Base-by-base conservation (phyloP, 2,888 invertebrate genomes). In the Tethea ocularis region DNA sequence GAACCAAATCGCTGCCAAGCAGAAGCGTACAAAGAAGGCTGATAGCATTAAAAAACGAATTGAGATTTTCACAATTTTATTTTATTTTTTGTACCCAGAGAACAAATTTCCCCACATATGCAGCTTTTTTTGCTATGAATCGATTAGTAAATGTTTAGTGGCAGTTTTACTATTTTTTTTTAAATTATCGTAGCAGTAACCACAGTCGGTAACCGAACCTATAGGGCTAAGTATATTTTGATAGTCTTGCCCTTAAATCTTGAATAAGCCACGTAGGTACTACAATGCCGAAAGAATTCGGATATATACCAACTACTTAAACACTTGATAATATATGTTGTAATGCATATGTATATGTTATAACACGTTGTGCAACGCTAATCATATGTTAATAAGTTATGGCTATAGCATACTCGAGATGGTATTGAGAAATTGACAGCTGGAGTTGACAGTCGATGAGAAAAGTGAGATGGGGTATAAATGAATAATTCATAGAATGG, bases 341-440 rank as follows among this genome's bases (percentile, higher is more conserved):
- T 73, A 68, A 67, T 67, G 61, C 62, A 70, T 67, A 70, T 68
- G 67, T 64, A 41, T 41, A 41, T 62, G 63, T 62, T 62, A 65
- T 64, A 61, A 56, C 66, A 53, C 57, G 68, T 72, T 76, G 73
- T 74, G 76, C 73, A 82, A 82, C 74, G 63, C 65, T 70, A 70
- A 72, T 81, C 77, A 72, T 75, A 82, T 81, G 78, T 68, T 80
- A 78, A 81, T 80, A 70, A 72, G 69, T 61, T 63, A 62, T 60
- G 61, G 60, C 26, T n/a, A 26, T 26, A 2, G 3, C 59, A 63
- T 56, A 64, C 57, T 55, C 24, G 52, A 58, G 60, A 57, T 66
- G 59, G 66, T 38, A 38, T 78, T 77, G 70, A 58, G 74, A 71
- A 78, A 79, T 67, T 57, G 58, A 52, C 57, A 56, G 62, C 61